These are phyloP conservation scores for Sebastes vulpes DNA, from an alignment of 2,797 vertebrate species.

Conservation along the genomic window DNA sequence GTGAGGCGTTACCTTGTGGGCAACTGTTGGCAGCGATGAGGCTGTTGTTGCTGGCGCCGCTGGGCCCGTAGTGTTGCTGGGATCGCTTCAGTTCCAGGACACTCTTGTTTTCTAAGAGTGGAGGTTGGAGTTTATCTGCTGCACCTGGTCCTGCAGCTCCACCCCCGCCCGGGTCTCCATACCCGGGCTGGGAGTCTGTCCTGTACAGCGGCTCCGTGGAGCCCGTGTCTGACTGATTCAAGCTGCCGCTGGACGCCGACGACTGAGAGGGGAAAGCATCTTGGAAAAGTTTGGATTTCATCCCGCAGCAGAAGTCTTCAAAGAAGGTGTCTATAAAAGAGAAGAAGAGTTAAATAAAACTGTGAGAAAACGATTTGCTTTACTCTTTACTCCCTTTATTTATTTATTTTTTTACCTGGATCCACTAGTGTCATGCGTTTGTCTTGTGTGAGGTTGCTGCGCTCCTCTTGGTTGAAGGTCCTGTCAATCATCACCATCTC, in stretches of 20 bases:
- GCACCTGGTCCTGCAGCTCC: slow-evolving; percentile 61
- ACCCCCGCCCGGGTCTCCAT: slow-evolving; percentile 81
- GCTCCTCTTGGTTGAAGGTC: slow-evolving; percentile 98
- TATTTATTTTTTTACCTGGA: slow-evolving; percentile 87
- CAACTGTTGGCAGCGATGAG: slow-evolving; percentile 43
- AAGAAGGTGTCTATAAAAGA: slow-evolving; percentile 90
- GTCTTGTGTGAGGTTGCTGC: slow-evolving; percentile 93
- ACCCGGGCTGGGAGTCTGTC: slow-evolving; percentile 83
- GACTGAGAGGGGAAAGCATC: slow-evolving; percentile 49
- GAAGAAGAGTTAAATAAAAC: background rate
- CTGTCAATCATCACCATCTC: slow-evolving; percentile 99
- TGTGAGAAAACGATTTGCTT: background rate
- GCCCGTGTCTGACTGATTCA: slow-evolving; percentile 48
- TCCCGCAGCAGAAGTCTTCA: slow-evolving; percentile 95
- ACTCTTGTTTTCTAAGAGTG: slow-evolving; percentile 90
- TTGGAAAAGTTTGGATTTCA: slow-evolving; percentile 82
- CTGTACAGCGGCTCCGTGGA: slow-evolving; percentile 75
- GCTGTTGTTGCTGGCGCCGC: slow-evolving; percentile 53
- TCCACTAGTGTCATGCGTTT: slow-evolving; percentile 95
- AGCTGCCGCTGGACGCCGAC: slow-evolving; percentile 29
- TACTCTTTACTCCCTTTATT: background rate
- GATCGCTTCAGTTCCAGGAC: slow-evolving; percentile 91
- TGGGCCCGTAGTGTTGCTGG: slow-evolving; percentile 80
- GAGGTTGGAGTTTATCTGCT: slow-evolving; percentile 74
- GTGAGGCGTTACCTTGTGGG: slow-evolving; percentile 65